Conservation (phyloP, 2,113 vertebrate species). For the Macrotus californicus region DNA sequence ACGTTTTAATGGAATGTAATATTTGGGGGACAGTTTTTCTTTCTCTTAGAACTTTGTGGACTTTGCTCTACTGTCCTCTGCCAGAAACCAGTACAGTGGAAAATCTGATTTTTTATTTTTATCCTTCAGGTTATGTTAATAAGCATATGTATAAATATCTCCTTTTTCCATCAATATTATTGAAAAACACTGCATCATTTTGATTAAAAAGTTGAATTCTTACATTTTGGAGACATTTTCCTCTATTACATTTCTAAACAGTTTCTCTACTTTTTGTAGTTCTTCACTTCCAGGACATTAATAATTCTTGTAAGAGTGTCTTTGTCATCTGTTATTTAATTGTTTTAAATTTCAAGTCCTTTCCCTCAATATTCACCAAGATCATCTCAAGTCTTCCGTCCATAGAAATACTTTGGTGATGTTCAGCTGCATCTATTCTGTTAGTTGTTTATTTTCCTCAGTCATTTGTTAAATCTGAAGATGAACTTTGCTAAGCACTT, state of each 20-base stretch:
- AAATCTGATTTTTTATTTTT: not conserved
- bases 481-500: not conserved
- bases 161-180: not conserved
- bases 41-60: not conserved
- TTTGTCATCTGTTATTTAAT: not conserved
- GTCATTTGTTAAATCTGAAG: not conserved
- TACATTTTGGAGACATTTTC: not conserved
- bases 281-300: not conserved
- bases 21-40: not conserved
- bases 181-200: not conserved
- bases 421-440: not conserved
- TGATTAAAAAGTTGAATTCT: not conserved
- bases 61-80: not conserved
- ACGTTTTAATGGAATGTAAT: not conserved
- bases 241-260: not conserved
- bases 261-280: not conserved
- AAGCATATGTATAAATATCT: not conserved
- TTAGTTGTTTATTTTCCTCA: not conserved
- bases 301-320: not conserved
- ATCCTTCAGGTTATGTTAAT: not conserved
- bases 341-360: not conserved
- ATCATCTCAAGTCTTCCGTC: not conserved
- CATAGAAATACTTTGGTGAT: not conserved
- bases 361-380: not conserved
- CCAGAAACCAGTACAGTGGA: not conserved